Evolutionary conservation across 2,888 invertebrate genomes (phyloP).

Genomic region (Macrophya annulata): DNA sequence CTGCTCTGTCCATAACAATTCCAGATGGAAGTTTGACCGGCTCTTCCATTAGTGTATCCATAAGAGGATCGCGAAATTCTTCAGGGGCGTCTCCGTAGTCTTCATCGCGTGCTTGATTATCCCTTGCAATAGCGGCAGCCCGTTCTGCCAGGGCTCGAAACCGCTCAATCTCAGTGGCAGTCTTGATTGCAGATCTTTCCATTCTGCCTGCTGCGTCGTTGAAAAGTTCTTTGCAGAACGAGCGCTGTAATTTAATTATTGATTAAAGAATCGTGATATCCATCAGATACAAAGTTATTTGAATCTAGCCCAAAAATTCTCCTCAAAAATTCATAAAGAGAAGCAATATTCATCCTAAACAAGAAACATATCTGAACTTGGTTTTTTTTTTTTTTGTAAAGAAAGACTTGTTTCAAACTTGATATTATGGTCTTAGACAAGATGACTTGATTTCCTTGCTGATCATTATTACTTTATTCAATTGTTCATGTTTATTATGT

Average conservation of each 20-base stretch:
- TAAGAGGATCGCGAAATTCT: conserved; percentile 97
- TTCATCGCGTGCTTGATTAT: conserved; percentile 93
- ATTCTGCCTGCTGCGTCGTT: conserved; percentile 93
- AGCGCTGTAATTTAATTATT: conserved; percentile 84
- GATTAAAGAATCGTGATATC: not conserved
- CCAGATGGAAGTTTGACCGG: conserved; percentile 96
- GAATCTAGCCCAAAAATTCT: not conserved
- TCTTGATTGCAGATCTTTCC: conserved; percentile 91
- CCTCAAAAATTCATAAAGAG: too few species aligned
- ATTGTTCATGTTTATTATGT: not conserved
- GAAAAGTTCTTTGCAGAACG: conserved; percentile 96
- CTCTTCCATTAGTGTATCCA: conserved; percentile 98
- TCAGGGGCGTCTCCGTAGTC: conserved; percentile 98
- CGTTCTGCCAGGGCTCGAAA: conserved; percentile 90
- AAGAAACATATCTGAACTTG: too few species aligned
- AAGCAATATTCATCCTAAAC: too few species aligned
- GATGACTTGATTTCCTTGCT: not conserved
- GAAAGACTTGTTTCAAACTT: conserved; percentile 24
- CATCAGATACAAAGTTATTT: not conserved
- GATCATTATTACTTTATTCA: not conserved
- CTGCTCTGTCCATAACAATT: conserved; percentile 94
- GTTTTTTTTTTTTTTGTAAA: not conserved
- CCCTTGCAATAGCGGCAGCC: conserved; percentile 88
- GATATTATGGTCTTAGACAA: too few species aligned
- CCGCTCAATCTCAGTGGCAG: conserved; percentile 91